Evolutionary conservation across 2,113 vertebrate genomes (phyloP).

Genomic region (Hirundichthys speculiger): DNA sequence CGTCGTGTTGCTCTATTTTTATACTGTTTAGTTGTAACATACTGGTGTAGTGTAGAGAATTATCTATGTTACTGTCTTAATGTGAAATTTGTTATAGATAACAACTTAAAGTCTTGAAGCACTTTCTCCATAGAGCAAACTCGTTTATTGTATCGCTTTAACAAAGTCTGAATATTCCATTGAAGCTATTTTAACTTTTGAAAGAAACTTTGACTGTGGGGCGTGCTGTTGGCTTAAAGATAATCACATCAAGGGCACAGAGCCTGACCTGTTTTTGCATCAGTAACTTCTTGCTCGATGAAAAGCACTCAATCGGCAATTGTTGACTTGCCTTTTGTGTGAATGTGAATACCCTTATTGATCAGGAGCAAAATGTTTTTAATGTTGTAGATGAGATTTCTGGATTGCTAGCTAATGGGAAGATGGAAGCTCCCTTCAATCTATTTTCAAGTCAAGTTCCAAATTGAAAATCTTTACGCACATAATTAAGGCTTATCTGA

Average conservation of each 20-base stretch:
- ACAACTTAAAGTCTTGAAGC: not conserved
- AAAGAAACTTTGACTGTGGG: slow-evolving; percentile 78
- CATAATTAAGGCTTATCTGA: slow-evolving; percentile 80
- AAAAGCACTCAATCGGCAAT: slow-evolving; percentile 68
- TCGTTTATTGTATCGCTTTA: slow-evolving; percentile 58
- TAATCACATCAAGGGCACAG: slow-evolving; percentile 77
- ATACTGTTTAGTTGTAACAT: too few species aligned
- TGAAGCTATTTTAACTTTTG: slow-evolving; percentile 66
- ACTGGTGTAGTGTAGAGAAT: not conserved
- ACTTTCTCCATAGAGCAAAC: slow-evolving; percentile 6
- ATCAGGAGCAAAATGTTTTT: slow-evolving; percentile 85
- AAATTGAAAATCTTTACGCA: slow-evolving; percentile 86
- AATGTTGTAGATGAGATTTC: slow-evolving; percentile 86
- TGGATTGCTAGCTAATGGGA: slow-evolving; percentile 81
- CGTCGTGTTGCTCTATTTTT: not conserved
- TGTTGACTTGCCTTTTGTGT: slow-evolving; percentile 78
- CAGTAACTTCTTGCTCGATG: slow-evolving; percentile 66
- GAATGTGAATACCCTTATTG: slow-evolving; percentile 81
- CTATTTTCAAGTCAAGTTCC: slow-evolving; percentile 79
- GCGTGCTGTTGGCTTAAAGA: slow-evolving; percentile 68
- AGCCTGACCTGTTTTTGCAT: slow-evolving; percentile 75
- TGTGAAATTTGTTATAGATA: slow-evolving; percentile 13
- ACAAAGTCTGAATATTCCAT: slow-evolving; percentile 75
- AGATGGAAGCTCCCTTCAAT: slow-evolving; percentile 80
- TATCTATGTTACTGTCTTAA: slow-evolving; percentile 5